These are phyloP conservation scores for Gila robusta DNA, from an alignment of 2,797 vertebrate genomes.

Conservation along the genomic window DNA sequence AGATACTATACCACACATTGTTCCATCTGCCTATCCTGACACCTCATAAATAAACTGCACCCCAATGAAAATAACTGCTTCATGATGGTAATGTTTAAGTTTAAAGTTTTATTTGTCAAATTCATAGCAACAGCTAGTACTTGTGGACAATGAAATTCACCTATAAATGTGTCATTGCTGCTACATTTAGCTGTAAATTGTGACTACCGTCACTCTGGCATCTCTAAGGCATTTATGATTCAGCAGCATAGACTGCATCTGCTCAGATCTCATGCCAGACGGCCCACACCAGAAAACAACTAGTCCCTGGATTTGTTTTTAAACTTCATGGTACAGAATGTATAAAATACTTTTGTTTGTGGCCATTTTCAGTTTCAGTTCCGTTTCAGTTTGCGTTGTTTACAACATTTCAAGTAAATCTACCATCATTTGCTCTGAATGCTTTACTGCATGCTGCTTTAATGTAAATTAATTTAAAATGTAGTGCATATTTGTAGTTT, in stretches of 20 bases:
- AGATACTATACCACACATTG: neutral
- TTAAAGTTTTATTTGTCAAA: constrained; percentile 14
- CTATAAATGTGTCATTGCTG: constrained; percentile 29
- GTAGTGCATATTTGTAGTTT: neutral
- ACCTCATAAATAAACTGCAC: neutral
- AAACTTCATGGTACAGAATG: neutral
- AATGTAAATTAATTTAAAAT: neutral
- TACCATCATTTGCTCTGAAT: neutral
- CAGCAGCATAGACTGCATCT: constrained; percentile 3
- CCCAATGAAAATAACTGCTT: constrained; percentile 1
- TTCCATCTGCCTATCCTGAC: neutral
- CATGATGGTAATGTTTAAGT: neutral
- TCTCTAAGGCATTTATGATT: constrained; percentile 34
- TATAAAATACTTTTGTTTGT: neutral
- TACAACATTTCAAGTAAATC: neutral
- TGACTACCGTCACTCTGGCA: constrained; percentile 8
- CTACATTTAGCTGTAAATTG: constrained; percentile 27
- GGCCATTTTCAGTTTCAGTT: neutral
- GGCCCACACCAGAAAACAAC: constrained; percentile 2
- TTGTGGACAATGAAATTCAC: neutral
- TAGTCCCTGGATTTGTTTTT: neutral
- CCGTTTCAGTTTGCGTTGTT: neutral
- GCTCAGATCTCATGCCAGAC: constrained; percentile 29
- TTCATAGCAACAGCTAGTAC: constrained; percentile 14
- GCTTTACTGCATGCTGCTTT: neutral